These are phyloP conservation scores for Pollenia angustigena DNA, from an alignment of 2,888 invertebrate species.

Conservation along the genomic window DNA sequence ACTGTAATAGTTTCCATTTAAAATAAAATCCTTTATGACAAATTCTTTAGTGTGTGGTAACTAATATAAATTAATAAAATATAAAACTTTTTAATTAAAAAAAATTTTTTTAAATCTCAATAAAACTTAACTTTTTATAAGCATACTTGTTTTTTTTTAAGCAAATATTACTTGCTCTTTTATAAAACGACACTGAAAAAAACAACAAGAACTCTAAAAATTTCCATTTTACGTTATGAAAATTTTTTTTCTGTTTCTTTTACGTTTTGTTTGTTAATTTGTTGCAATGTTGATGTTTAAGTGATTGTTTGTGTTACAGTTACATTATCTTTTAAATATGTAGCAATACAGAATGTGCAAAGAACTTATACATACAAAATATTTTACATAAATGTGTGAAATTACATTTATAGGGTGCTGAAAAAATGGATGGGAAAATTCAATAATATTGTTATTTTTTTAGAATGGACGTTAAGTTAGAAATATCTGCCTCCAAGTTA, in stretches of 20 bases:
- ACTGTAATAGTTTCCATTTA: neutral
- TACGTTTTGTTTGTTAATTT: slow-evolving; percentile 24
- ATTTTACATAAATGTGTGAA: neutral
- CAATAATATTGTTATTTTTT: too few species aligned
- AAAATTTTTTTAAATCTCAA: slow-evolving; percentile 21
- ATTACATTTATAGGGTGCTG: neutral
- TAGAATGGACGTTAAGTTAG: too few species aligned
- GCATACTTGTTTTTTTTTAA: neutral
- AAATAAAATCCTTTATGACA: neutral
- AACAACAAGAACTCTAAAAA: neutral
- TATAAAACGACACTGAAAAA: neutral
- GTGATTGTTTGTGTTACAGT: slow-evolving; percentile 51
- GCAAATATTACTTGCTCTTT: neutral
- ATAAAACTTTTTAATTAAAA: slow-evolving; percentile 42
- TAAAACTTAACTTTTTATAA: slow-evolving; percentile 28
- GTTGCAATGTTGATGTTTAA: slow-evolving; percentile 39
- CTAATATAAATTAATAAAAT: neutral
- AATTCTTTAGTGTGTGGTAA: neutral
- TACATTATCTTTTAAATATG: slow-evolving; percentile 37
- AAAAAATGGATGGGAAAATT: neutral
- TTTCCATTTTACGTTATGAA: slow-evolving; percentile 4
- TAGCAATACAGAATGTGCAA: too few species aligned
- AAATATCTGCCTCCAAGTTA: too few species aligned
- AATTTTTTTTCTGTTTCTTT: slow-evolving; percentile 13
- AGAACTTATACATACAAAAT: neutral